phyloP scores from a whole-genome alignment of 2,888 invertebrate genomes.

The Agriopis marginaria region DNA sequence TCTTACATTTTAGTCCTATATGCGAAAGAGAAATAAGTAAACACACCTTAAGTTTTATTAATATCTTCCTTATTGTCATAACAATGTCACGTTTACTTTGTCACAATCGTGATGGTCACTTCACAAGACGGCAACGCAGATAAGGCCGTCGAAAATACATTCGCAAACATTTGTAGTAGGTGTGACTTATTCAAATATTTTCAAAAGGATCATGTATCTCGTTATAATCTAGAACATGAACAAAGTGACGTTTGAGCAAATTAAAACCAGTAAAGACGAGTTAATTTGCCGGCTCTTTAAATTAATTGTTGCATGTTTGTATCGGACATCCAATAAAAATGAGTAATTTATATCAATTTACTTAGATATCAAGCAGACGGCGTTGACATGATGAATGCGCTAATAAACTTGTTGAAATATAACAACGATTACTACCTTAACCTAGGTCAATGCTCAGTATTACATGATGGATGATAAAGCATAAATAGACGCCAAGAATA shows the following conservation, averaged over 20 bases:
- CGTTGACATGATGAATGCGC: constrained; percentile 44
- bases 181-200: constrained; percentile 32
- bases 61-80: constrained; percentile 26
- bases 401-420: constrained; percentile 53
- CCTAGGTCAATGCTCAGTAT: constrained; percentile 63
- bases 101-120: constrained; percentile 33
- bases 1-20: background rate
- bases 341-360: constrained; percentile 25
- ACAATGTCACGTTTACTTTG: constrained; percentile 27
- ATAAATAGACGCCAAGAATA: constrained; percentile 25
- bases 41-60: constrained; percentile 12
- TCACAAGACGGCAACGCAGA: constrained; percentile 22
- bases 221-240: constrained; percentile 22
- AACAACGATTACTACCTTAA: constrained; percentile 44
- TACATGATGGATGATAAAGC: constrained; percentile 21
- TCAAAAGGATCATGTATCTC: constrained; percentile 27
- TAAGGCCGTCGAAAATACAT: constrained; percentile 33
- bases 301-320: constrained; percentile 6
- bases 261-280: constrained; percentile 9
- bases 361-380: constrained; percentile 20
- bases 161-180: constrained; percentile 33
- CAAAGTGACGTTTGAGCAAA: constrained; percentile 16
- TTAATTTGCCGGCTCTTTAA: background rate
- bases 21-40: background rate
- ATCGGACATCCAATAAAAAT: constrained; percentile 20